A percentile compares a stretch with the other conserved stretches of the same genome.
phyloP scores from a whole-genome alignment of 2,113 vertebrate genomes.

The Lagenorhynchus albirostris region DNA sequence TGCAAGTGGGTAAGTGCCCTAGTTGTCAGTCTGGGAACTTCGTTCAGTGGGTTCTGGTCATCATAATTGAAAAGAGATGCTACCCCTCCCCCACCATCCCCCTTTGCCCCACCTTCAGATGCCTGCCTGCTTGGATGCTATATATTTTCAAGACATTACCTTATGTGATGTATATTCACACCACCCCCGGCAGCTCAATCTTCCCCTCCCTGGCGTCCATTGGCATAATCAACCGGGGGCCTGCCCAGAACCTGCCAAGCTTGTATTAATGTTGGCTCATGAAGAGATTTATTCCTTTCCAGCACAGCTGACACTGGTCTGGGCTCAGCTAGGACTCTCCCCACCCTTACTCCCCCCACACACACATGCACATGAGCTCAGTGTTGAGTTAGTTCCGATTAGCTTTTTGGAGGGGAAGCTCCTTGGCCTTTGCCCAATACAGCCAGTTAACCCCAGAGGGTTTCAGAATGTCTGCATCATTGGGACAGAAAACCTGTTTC shows the following conservation, averaged over 20 bases:
- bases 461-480: not conserved
- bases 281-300: conserved; percentile 73
- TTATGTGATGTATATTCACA: not conserved
- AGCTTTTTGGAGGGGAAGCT: not conserved
- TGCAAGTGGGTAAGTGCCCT: not conserved
- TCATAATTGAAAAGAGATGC: conserved; percentile 24
- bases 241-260: conserved; percentile 74
- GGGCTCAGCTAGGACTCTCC: not conserved
- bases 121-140: not conserved
- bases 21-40: not conserved
- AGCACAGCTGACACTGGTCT: conserved; percentile 45
- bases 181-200: conserved; percentile 29
- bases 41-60: not conserved
- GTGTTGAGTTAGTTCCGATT: not conserved
- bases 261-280: conserved; percentile 75
- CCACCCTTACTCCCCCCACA: not conserved
- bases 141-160: conserved; percentile 60
- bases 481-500: not conserved
- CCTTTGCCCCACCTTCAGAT: not conserved
- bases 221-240: conserved; percentile 63
- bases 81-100: fast-evolving
- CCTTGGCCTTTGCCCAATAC: not conserved
- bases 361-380: not conserved
- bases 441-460: not conserved
- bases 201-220: conserved; percentile 51